Conservation (phyloP, 1,140 invertebrate species). For the Drosophila neocordata region DNA sequence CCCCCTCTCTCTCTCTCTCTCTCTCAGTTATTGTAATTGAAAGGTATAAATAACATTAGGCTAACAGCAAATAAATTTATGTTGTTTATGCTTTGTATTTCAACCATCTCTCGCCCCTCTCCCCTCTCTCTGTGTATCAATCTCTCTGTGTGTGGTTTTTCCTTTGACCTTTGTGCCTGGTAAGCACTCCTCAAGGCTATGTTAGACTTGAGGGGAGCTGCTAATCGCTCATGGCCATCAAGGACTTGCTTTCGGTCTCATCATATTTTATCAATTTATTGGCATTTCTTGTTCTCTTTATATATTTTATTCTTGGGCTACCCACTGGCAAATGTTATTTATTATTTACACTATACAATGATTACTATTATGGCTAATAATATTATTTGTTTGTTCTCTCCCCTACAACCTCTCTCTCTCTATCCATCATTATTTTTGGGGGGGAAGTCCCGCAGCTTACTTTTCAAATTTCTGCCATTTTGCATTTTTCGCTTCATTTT, state of each 20-base stretch:
- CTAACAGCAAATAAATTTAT: constrained; percentile 81
- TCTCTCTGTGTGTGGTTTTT: constrained; percentile 38
- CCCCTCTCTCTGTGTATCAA: background rate
- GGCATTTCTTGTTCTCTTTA: constrained; percentile 45
- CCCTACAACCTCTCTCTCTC: background rate
- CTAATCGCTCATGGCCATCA: constrained; percentile 63
- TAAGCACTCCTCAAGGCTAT: constrained; percentile 58
- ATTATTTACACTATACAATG: constrained; percentile 79
- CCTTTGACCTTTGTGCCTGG: constrained; percentile 62
- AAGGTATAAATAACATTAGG: constrained; percentile 81
- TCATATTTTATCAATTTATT: constrained; percentile 81
- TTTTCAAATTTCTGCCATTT: constrained; percentile 61
- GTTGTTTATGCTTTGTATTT: constrained; percentile 60
- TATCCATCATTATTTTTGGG: too few species aligned
- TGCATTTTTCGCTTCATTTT: constrained; percentile 63
- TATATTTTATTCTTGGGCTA: constrained; percentile 8
- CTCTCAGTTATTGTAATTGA: constrained; percentile 76
- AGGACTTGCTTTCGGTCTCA: constrained; percentile 41
- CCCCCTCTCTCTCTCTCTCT: background rate
- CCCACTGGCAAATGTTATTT: constrained; percentile 57
- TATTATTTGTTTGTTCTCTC: constrained; percentile 58
- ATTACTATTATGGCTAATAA: constrained; percentile 77
- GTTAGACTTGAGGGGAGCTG: constrained; percentile 35
- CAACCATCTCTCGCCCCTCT: constrained; percentile 5
- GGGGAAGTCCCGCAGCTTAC: constrained; percentile 25